Evolutionary conservation across 2,888 invertebrate genomes (phyloP), one percentile per base, ranked within the genome.

Genomic region (Drosophila yooni): DNA sequence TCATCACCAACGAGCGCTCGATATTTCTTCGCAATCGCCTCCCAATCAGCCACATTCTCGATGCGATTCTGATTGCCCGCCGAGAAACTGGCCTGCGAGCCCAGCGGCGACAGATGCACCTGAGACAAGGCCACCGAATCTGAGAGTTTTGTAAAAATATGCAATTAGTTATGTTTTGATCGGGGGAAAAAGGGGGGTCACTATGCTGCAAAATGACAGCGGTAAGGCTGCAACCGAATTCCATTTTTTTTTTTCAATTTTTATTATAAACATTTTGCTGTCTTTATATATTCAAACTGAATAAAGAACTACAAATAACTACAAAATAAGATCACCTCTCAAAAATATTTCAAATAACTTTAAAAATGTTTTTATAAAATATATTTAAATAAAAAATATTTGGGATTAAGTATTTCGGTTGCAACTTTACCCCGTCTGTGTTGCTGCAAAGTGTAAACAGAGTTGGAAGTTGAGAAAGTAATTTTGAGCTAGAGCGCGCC

Each of bases 11-110:
- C 94, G 13, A 98, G 94, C 0, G 96, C 96, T 27, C 97, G 94
- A 92, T 98, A 98, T 92, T 97, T 98, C 94, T 97, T 97, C 29
- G 98, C 96, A 69, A 98, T 98, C 3, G 96, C 94, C 89, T 97
- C 97, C 98, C 98, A 98, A 92, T 98, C 98, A 2, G 97, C 97
- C 10, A 98, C 97, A 89, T 96, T 97, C 92, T 98, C 98, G 81
- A 98, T 97, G 82, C 97, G 95, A 54, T 96, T 96, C 58, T 95
- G 95, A 76, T 94, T 94, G 67, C 94, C 94, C 79, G 96, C 95
- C 89, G 95, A 95, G 93, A 97, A 97, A 91, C 97, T 97, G 77
- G 97, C 93, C 92, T 97, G 97, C 0, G 97, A 97, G 34, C 97
- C 97, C 18, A 97, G 93, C 0, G 97, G 97, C 91, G 97, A 97